A percentile compares a stretch with the other conserved stretches of the same genome.
These are phyloP conservation scores for Ramphastos sulfuratus DNA, from an alignment of 2,113 vertebrate species.

Conservation along the genomic window DNA sequence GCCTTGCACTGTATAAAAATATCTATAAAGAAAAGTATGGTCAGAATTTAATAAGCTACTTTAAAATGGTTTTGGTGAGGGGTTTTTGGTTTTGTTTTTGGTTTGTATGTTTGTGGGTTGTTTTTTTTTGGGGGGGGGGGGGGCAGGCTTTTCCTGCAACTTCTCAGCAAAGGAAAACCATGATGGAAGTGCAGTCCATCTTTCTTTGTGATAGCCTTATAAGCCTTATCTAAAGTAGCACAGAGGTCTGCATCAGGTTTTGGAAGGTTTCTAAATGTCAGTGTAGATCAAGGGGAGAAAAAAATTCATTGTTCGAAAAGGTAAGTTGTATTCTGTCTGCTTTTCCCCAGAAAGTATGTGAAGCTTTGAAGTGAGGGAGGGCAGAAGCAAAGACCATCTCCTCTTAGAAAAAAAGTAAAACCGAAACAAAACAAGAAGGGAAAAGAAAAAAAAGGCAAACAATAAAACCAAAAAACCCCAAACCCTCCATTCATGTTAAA, in stretches of 20 bases:
- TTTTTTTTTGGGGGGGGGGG: no score
- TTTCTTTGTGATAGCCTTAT: neutral
- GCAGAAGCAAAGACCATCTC: neutral
- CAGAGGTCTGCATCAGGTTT: neutral
- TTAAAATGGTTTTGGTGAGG: neutral
- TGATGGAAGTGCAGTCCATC: neutral
- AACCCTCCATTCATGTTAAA: neutral
- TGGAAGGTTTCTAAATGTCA: constrained; percentile 22
- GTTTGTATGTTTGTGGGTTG: no score
- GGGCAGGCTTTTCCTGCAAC: neutral
- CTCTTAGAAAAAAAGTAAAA: neutral
- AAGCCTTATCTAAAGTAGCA: neutral
- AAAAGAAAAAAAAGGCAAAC: neutral
- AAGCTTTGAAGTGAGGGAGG: neutral
- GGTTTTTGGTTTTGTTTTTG: no score
- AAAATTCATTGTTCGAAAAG: constrained; percentile 16
- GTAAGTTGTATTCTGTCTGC: neutral
- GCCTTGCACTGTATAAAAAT: neutral
- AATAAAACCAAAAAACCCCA: neutral
- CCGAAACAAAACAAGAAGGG: neutral
- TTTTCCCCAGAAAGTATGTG: neutral
- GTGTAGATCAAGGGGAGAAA: neutral
- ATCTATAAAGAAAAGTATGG: neutral
- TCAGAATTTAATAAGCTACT: neutral
- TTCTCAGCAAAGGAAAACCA: neutral